Conservation (phyloP, 1,140 invertebrate species). For the Papilio polyxenes region DNA sequence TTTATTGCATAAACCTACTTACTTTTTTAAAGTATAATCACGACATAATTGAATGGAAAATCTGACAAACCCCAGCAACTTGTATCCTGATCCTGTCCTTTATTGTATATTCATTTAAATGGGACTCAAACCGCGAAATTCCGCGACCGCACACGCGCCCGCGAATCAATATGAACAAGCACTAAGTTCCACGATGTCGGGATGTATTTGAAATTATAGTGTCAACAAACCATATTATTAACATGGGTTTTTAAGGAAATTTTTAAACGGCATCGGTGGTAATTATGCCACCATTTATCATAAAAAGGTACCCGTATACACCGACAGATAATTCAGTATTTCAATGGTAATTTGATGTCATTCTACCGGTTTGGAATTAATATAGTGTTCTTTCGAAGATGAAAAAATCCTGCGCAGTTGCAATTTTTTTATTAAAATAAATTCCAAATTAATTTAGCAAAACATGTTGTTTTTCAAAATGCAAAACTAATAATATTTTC, state of each 20-base stretch:
- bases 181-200: not conserved
- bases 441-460: not conserved
- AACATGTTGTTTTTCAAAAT: not conserved
- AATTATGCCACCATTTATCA: conserved; percentile 18
- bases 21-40: no score
- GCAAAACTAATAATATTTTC: not conserved
- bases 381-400: not conserved
- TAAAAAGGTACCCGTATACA: not conserved
- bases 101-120: no score
- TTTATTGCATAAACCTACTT: no score
- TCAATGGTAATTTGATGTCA: conserved; percentile 3
- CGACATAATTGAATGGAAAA: no score
- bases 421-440: not conserved
- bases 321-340: not conserved
- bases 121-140: no score
- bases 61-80: no score
- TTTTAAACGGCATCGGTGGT: not conserved
- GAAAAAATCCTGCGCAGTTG: not conserved
- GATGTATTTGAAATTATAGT: not conserved
- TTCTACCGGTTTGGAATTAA: not conserved
- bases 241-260: not conserved
- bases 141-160: no score
- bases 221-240: not conserved
- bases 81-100: no score
- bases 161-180: no score